Conservation (phyloP, 2,888 invertebrate species). For the Stenchaetothrips biformis region DNA sequence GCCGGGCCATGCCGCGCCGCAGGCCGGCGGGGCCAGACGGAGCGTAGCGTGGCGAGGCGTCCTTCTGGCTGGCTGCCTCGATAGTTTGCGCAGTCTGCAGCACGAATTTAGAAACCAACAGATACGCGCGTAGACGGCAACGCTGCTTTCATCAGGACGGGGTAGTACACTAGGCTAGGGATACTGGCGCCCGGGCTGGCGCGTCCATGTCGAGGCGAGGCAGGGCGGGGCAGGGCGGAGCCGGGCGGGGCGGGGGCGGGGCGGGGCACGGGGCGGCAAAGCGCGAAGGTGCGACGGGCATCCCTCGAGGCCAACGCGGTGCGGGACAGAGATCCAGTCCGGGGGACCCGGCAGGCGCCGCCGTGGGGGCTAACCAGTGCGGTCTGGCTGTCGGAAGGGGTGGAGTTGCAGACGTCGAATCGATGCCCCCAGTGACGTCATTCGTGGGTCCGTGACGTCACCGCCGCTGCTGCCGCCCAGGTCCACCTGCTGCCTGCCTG, state of each 20-base stretch:
- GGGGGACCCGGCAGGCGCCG: neutral
- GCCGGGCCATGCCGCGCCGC: no score
- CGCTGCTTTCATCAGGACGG: no score
- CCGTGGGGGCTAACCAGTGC: neutral
- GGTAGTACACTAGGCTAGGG: no score
- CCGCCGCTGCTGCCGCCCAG: neutral
- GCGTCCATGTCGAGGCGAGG: no score
- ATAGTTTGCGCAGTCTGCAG: no score
- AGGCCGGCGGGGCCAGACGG: no score
- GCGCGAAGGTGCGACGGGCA: neutral
- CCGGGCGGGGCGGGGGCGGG: no score
- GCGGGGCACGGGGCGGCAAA: neutral
- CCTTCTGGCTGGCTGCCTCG: no score
- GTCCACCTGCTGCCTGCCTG: slow-evolving; percentile 7
- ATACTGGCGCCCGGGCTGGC: neutral
- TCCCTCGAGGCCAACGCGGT: neutral
- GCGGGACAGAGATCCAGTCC: neutral
- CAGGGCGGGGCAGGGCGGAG: no score
- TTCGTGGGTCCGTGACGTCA: neutral
- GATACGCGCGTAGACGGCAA: no score
- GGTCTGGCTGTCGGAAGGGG: neutral
- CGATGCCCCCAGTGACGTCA: neutral
- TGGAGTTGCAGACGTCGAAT: neutral
- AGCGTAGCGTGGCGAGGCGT: no score
- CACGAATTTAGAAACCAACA: no score